These are phyloP conservation scores for Pocillopora verrucosa DNA, from an alignment of 64 coral and sea anemone genomes.

Conservation along the genomic window DNA sequence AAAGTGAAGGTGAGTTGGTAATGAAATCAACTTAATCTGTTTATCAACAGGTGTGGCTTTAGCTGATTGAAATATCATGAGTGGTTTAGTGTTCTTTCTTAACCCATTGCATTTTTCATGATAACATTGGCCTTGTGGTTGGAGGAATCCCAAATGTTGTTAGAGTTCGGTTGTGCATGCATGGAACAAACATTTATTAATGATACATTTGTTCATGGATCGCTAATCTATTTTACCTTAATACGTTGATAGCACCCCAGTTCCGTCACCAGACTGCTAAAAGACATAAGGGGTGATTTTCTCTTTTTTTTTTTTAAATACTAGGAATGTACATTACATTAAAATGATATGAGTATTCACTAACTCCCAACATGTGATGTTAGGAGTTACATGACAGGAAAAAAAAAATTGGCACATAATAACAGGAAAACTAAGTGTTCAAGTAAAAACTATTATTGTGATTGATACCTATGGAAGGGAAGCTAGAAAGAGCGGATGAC, in stretches of 20 bases:
- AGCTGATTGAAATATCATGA: conserved; percentile 1
- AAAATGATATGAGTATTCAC: neutral
- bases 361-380: neutral
- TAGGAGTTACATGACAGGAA: neutral
- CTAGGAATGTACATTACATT: neutral
- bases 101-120: conserved; percentile 8
- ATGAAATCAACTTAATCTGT: conserved; percentile 18
- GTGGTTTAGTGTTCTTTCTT: conserved; percentile 7
- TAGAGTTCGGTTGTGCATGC: conserved; percentile 9
- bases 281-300: conserved; percentile 11
- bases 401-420: neutral
- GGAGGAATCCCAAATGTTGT: conserved; percentile 22
- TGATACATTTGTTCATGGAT: conserved; percentile 16
- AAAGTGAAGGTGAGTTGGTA: conserved; percentile 4
- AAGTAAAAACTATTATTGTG: neutral
- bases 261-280: conserved; percentile 35
- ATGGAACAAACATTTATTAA: neutral
- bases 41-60: conserved; percentile 27
- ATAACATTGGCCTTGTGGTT: neutral
- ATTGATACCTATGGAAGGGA: neutral
- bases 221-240: neutral
- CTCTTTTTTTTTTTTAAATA: neutral
- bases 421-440: conserved; percentile 18
- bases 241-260: conserved; percentile 15
- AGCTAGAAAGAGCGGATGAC: conserved; percentile 13